Evolutionary conservation across 30 jellyfish, hydroid and myxozoan genomes (phyloP), one percentile per base, ranked within the genome.

Genomic region (Mastigias papua): DNA sequence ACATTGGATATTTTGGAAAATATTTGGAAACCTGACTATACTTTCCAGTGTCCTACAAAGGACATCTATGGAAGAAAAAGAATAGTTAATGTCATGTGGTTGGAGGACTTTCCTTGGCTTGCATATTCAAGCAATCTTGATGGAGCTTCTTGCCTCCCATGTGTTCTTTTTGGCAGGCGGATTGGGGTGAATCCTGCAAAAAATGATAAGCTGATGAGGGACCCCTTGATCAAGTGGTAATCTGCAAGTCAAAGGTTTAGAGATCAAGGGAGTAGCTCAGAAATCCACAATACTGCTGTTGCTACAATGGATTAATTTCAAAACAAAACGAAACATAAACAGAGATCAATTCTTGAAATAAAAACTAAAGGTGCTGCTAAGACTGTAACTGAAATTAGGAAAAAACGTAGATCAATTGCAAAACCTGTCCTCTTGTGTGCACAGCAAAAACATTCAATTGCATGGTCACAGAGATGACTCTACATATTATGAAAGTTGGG

Each of bases 131-230:
- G 57, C 50, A 33, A 31, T 25, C 29, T 73, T 20, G 85, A 33
- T 73, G 85, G 85, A 31, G 64, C 85, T 37, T 73, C 37, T 28
- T 73, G 70, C 85, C 11, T 37, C 21, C 70, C 70, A 22, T 73
- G 88, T 50, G 88, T 54, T 61, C 33, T 77, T n/a, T 77, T 77
- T 77, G 88, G 88, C 22, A 57, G 88, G 29, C 77, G 30, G n/a
- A 20, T 77, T 27, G 88, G 88, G 21, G 34, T 50, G 28, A 77
- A 77, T 51, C 3, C 87, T n/a, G 25, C 87, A 7, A 34, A 76
- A 29, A 22, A 34, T 26, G 20, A 76, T 10, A 76, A 54, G 27
- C 28, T 76, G 79, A 76, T 54, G 80, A 76, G 42, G 29, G 54
- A 1, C 54, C 75, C 87, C 42, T 13, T 5, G 51, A 26, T 42